Base-by-base conservation (phyloP, 2,888 invertebrate species). In the Cosmia trapezina region DNA sequence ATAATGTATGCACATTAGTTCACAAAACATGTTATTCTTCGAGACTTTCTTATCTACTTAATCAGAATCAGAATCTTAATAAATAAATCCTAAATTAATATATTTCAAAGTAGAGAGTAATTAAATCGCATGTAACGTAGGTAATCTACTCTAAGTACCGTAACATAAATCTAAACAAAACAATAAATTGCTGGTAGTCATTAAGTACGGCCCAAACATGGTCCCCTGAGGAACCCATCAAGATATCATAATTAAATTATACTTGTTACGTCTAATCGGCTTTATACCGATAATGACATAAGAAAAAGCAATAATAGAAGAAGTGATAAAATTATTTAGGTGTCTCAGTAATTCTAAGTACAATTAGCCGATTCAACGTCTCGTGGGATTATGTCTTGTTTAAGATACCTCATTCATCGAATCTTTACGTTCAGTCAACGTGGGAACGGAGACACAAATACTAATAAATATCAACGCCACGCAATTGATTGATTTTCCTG, bases 401-500 rank as follows among this genome's bases (percentile, higher is more conserved):
- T 76, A 74, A 63, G 66, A 68, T 75, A 74, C 22, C 64, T 65
- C 81, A 83, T 85, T 81, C 84, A 84, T 78, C 49, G 67, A 73
- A 73, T 66, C 73, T 65, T 68, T 70, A 65, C 72, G 54, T 70
- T 69, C 2, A 63, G 54, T 62, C 61, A 56, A 72, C 80, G 85
- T 82, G 80, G 76, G 80, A 83, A 82, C 54, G 61, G 22, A 83
- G 72, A 80, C 56, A 67, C 51, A 61, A 68, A 76, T 59, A 75
- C 61, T 41, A 69, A 84, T 80, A 83, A 76, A 75, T 74, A 71
- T 45, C 49, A 73, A 69, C 59, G 60, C 60, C 56, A 76, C 66
- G 70, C 59, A 80, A 83, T 77, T 73, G 72, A 83, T 83, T 82
- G 82, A 75, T 83, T 82, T 80, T 64, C 64, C 80, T 76, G 14